These are phyloP conservation scores for Chrysopilus asiliformis DNA, from an alignment of 2,888 invertebrate genomes.

Conservation along the genomic window DNA sequence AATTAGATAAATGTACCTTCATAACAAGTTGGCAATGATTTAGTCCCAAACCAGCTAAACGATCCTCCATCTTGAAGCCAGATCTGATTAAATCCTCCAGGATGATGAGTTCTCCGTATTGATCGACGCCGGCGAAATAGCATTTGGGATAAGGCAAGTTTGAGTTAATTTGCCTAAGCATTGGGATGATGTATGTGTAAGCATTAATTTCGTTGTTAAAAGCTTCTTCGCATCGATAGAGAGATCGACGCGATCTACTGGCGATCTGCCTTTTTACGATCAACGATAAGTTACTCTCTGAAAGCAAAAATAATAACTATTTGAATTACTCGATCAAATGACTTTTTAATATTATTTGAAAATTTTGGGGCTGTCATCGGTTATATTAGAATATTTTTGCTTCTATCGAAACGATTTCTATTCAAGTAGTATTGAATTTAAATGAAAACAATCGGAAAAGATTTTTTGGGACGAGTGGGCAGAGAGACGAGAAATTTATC, in stretches of 20 bases:
- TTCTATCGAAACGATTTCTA: no score
- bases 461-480: no score
- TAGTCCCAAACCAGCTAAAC: slow-evolving; percentile 25
- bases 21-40: slow-evolving; percentile 28
- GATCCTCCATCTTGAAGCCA: slow-evolving; percentile 27
- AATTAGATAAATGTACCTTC: slow-evolving; percentile 26
- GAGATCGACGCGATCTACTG: slow-evolving; percentile 26
- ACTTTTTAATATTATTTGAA: no score
- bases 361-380: no score
- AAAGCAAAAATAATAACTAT: no score
- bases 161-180: slow-evolving; percentile 20
- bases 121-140: slow-evolving; percentile 24
- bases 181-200: slow-evolving; percentile 27
- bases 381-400: no score
- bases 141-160: slow-evolving; percentile 24
- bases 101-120: slow-evolving; percentile 25
- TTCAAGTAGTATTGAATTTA: no score
- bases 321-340: no score
- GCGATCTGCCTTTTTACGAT: slow-evolving; percentile 32
- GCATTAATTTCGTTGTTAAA: slow-evolving; percentile 31
- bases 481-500: no score
- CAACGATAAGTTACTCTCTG: slow-evolving; percentile 17
- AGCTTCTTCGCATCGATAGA: slow-evolving; percentile 31
- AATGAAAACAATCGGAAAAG: no score
- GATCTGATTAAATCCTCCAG: slow-evolving; percentile 27